phyloP scores from a whole-genome alignment of 2,113 vertebrate species.

The Aspiorhynchus laticeps region DNA sequence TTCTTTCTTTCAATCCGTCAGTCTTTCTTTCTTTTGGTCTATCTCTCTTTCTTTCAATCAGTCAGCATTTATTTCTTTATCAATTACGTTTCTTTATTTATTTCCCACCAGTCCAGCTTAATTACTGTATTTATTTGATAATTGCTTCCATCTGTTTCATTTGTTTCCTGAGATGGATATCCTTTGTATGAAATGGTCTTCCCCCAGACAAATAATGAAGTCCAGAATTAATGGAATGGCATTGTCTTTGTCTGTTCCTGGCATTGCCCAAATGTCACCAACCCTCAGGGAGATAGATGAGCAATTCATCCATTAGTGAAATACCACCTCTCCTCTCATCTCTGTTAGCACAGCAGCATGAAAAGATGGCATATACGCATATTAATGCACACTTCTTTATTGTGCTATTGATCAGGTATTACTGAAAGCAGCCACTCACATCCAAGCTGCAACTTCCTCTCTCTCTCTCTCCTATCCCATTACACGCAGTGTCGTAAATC shows the following conservation, averaged over 20 bases:
- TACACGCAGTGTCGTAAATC: neutral
- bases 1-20: neutral
- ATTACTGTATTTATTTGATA: constrained; percentile 47
- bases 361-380: constrained; percentile 38
- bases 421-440: constrained; percentile 38
- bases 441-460: neutral
- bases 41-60: neutral
- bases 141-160: constrained; percentile 43
- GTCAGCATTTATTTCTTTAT: neutral
- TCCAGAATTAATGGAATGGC: constrained; percentile 48
- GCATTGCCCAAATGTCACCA: constrained; percentile 52
- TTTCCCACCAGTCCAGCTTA: constrained; percentile 7
- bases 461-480: constrained; percentile 5
- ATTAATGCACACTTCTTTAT: constrained; percentile 38
- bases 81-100: neutral
- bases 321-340: constrained; percentile 36
- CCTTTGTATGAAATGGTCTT: constrained; percentile 22
- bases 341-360: constrained; percentile 30
- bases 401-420: constrained; percentile 40
- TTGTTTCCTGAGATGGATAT: constrained; percentile 39
- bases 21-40: too few relatives aligned
- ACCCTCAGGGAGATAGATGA: constrained; percentile 46
- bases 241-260: constrained; percentile 49
- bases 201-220: constrained; percentile 38
- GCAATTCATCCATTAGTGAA: constrained; percentile 49